A percentile compares a stretch with the other conserved stretches of the same genome.
Evolutionary conservation across 2,888 invertebrate genomes (phyloP).

Genomic region (Thera obeliscata): DNA sequence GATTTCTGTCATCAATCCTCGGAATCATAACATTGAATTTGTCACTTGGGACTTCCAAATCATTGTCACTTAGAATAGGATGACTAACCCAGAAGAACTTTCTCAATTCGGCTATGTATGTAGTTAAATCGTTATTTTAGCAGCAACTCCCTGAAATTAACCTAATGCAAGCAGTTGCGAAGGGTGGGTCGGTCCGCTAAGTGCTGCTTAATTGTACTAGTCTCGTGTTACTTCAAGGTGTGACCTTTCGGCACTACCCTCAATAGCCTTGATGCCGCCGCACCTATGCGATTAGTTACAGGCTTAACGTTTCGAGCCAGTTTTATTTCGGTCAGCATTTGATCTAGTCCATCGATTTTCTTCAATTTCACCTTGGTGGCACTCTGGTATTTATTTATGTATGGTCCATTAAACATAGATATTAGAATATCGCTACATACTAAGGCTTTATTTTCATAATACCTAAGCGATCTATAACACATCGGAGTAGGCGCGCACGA

Average conservation of each 20-base stretch:
- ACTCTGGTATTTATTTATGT: background rate
- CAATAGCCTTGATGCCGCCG: conserved; percentile 57
- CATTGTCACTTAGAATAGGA: conserved; percentile 20
- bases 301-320: conserved; percentile 33
- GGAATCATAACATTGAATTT: conserved; percentile 22
- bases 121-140: conserved; percentile 6
- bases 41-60: conserved; percentile 29
- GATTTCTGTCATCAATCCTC: conserved; percentile 25
- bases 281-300: conserved; percentile 52
- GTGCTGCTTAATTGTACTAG: conserved; percentile 61
- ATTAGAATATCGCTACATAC: conserved; percentile 8
- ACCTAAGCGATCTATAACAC: conserved; percentile 52
- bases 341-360: conserved; percentile 33
- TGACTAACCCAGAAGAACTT: conserved; percentile 12
- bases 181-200: conserved; percentile 43
- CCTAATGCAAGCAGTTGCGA: conserved; percentile 36
- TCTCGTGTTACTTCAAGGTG: conserved; percentile 61
- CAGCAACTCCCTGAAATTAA: conserved; percentile 33
- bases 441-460: conserved; percentile 18
- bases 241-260: conserved; percentile 61
- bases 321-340: conserved; percentile 35
- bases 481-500: conserved; percentile 68
- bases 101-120: background rate
- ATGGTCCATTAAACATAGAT: background rate
- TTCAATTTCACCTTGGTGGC: conserved; percentile 5